phyloP scores from a whole-genome alignment of 37 sponge, comb jelly and placozoan genomes.

The Diacarnus erythraeanus region DNA sequence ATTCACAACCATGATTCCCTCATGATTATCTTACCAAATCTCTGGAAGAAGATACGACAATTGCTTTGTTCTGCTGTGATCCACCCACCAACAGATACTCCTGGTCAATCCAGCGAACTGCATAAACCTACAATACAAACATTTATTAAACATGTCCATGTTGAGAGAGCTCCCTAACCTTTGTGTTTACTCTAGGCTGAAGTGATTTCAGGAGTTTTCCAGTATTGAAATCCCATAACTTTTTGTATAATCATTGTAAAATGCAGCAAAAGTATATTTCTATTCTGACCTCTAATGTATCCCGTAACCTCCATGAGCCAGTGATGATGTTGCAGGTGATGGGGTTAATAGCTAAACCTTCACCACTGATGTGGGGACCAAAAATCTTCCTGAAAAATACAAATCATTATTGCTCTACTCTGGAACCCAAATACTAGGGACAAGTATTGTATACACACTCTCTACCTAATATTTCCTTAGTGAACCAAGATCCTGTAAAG shows the following conservation, averaged over 20 bases:
- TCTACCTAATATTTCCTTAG: no score
- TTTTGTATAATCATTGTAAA: conserved; percentile 7
- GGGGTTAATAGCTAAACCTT: conserved; percentile 59
- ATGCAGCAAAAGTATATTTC: not conserved
- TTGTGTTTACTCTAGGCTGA: conserved; percentile 4
- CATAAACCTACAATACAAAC: conserved; percentile 4
- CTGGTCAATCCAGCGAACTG: not conserved
- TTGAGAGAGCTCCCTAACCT: not conserved
- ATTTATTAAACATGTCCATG: not conserved
- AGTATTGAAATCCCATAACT: conserved; percentile 60
- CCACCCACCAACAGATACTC: not conserved
- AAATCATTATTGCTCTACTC: conserved; percentile 1
- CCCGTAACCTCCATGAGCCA: conserved; percentile 53
- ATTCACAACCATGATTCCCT: no score
- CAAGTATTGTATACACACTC: conserved; percentile 16
- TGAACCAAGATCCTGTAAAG: no score
- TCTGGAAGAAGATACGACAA: not conserved
- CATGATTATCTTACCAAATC: not conserved
- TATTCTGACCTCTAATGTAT: conserved; percentile 34
- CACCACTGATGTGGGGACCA: conserved; percentile 76
- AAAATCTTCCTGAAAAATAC: conserved; percentile 40
- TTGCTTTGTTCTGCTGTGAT: not conserved
- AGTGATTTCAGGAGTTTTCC: conserved; percentile 45
- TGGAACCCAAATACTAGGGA: conserved; percentile 15
- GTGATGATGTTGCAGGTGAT: conserved; percentile 29